Evolutionary conservation across 2,888 invertebrate species (phyloP).

Genomic region (Catocala nupta): DNA sequence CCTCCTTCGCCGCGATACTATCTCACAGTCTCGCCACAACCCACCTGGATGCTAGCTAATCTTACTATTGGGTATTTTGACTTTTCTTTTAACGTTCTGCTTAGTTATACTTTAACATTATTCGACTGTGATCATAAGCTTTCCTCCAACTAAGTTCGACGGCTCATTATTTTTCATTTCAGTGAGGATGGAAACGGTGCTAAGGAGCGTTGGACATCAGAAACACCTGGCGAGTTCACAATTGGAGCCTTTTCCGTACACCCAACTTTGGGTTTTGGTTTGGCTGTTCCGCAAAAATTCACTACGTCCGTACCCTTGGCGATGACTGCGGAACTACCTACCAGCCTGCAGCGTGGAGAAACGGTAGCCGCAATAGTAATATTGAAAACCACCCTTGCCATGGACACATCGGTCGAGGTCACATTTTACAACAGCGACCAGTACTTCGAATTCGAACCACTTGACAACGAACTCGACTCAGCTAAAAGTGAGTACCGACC

Average conservation of each 20-base stretch:
- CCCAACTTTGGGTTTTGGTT: constrained; percentile 76
- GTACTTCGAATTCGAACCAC: constrained; percentile 93
- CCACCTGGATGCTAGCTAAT: constrained; percentile 95
- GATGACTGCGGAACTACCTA: constrained; percentile 95
- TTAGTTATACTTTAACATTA: too few species aligned
- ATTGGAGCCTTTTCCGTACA: constrained; percentile 83
- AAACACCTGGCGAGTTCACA: constrained; percentile 69
- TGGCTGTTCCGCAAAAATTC: constrained; percentile 72
- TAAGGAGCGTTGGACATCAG: constrained; percentile 75
- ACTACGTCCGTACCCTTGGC: constrained; percentile 90
- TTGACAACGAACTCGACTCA: constrained; percentile 91
- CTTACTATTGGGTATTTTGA: constrained; percentile 91
- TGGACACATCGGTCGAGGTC: constrained; percentile 92
- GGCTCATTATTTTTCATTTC: constrained; percentile 28
- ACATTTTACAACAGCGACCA: constrained; percentile 94
- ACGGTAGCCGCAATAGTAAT: constrained; percentile 95
- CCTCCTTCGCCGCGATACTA: constrained; percentile 94
- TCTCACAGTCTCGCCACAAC: constrained; percentile 90
- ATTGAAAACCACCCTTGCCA: constrained; percentile 95
- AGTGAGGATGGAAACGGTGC: constrained; percentile 78
- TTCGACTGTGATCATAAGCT: too few species aligned
- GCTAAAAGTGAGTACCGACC: constrained; percentile 88
- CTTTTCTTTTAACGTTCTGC: not conserved
- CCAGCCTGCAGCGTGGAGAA: constrained; percentile 96
- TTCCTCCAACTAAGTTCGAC: too few species aligned